These are phyloP conservation scores for Pelosia muscerda DNA, from an alignment of 2,888 invertebrate genomes.

Conservation along the genomic window DNA sequence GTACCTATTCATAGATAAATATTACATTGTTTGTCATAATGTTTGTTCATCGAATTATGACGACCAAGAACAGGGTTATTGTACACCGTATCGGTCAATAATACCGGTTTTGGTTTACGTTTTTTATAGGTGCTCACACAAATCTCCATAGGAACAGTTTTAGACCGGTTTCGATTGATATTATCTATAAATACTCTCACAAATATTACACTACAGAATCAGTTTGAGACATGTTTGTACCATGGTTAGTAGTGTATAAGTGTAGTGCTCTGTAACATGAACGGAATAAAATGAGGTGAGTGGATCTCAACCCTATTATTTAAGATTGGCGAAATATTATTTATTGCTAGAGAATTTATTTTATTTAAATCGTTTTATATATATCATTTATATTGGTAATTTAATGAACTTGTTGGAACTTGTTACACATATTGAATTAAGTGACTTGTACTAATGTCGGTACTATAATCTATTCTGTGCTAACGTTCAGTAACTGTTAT, in stretches of 20 bases:
- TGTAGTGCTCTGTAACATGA: neutral
- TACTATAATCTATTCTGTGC: too few relatives aligned
- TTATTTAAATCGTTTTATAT: neutral
- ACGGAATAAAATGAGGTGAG: neutral
- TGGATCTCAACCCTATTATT: neutral
- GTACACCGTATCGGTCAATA: slow-evolving; percentile 1
- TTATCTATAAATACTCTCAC: neutral
- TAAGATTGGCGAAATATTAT: neutral
- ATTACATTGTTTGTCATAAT: neutral
- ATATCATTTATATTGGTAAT: too few relatives aligned
- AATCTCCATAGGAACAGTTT: neutral
- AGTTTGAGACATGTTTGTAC: neutral
- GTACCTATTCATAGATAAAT: neutral
- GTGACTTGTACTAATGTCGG: too few relatives aligned
- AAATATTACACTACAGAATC: neutral
- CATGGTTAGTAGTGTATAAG: neutral
- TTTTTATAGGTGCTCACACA: neutral
- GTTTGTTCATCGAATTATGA: neutral
- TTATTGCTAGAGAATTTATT: neutral
- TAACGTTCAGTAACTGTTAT: too few relatives aligned
- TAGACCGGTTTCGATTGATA: neutral
- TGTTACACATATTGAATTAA: too few relatives aligned
- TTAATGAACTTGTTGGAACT: too few relatives aligned
- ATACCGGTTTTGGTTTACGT: neutral
- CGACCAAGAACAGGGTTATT: neutral